Evolutionary conservation across 2,797 vertebrate genomes (phyloP), one percentile per base, ranked within the genome.

Genomic region (Chrysocyon brachyurus): DNA sequence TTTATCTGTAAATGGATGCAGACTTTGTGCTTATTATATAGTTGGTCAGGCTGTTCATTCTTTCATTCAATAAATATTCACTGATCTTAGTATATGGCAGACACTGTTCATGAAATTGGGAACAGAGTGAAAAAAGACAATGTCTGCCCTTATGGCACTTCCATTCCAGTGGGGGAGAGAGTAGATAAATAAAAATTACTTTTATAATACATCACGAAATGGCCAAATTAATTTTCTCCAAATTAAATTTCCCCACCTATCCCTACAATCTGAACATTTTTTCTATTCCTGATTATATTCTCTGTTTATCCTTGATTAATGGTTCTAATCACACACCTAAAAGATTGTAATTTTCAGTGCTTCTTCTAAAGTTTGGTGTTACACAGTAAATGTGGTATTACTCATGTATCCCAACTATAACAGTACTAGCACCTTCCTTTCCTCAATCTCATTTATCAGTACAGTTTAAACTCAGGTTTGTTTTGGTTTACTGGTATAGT

Each of bases 401-500:
- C 22, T 72, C 15, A 49, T 61, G 31, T 82, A 86, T 57, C 4
- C 15, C 40, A 10, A 73, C 26, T 73, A 21, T 49, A 54, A 56
- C 28, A 89, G 8, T 52, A 49, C 5, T 77, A 14, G 70, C 33
- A 21, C 73, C 49, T 93, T 92, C 5, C 6, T 89, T 95, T 96
- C 77, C 52, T 95, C 26, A 12, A 88, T 16, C 19, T 22, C 19
- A 36, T 90, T 97, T 82, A 49, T 73, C 17, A 91, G 33, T 49
- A 36, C 6, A 94, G 2, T 14, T 63, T 90, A 77, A 70, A 59
- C 28, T 88, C 52, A 70, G 40, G 21, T 36, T 81, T 92, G 5
- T 95, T 92, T 85, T 88, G 36, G 40, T 96, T 96, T 96, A 22
- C 14, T 93, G 49, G n/a, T 93, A 22, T 95, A 12, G 28, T 91